Evolutionary conservation across 2,888 invertebrate genomes (phyloP), one percentile per base, ranked within the genome.

Genomic region (Aethes cnicana): DNA sequence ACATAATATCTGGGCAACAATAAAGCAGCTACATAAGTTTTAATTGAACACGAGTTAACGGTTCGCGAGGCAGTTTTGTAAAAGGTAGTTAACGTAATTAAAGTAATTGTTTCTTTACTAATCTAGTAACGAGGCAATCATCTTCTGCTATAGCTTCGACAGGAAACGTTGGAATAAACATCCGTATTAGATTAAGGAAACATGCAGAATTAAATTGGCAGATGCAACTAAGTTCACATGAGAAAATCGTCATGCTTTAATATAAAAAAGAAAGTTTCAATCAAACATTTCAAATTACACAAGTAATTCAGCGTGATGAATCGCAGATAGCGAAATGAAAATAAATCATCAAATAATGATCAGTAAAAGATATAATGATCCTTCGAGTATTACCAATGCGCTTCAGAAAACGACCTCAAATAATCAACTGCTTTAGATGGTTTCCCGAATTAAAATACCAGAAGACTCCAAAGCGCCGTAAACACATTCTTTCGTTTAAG

Each of bases 391-490:
- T n/a, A n/a, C n/a, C n/a, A n/a, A n/a, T n/a, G n/a, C n/a, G n/a
- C 18, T 5, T 16, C 18, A 35, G 35, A 35, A 28, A 6, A 28
- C 11, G 11, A 12, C 9, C 11, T 32, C 14, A 32, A 32, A 16
- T 14, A 30, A 8, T 11, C 5, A 0, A 30, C 9, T 5, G 9
- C n/a, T 11, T 17, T 28, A 11, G 17, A n/a, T 28, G 42, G 9
- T 3, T 43, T 21, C 35, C 26, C 9, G 11, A 36, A 49, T 49
- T 49, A 49, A 49, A 43, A 50, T 50, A 11, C 49, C 49, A 21
- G 35, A 30, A 21, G 28, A 21, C 8, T 16, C 30, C 43, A 28
- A 18, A 41, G 18, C 35, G 35, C 41, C 35, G 26, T 49, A 49
- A 42, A 21, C 36, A 21, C 11, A 9, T 33, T 35, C 43, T 36